Conservation (phyloP, 2,797 vertebrate species). For the Ctenopoma multispine region DNA sequence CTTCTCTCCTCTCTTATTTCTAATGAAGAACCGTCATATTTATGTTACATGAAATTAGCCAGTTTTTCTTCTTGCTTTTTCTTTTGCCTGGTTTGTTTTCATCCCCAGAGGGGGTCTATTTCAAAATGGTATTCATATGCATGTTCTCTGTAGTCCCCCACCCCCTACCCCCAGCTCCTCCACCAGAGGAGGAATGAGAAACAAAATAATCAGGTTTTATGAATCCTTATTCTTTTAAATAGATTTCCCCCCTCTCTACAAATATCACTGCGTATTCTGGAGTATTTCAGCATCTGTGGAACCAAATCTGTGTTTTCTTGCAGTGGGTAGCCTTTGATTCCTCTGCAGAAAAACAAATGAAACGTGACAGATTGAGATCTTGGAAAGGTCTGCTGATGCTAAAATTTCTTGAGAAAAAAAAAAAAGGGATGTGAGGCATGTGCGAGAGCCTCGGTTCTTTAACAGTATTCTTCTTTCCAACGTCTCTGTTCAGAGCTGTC, state of each 20-base stretch:
- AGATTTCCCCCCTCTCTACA: conserved; percentile 29
- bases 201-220: conserved; percentile 53
- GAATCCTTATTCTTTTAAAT: conserved; percentile 54
- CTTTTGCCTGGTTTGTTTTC: conserved; percentile 50
- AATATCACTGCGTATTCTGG: conserved; percentile 38
- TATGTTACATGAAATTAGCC: conserved; percentile 62
- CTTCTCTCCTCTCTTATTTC: conserved; percentile 32
- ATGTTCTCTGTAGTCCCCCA: too few species aligned
- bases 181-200: conserved; percentile 60
- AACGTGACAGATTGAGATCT: conserved; percentile 62
- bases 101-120: conserved; percentile 57
- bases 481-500: conserved; percentile 21
- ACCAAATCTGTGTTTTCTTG: conserved; percentile 46
- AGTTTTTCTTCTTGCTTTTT: conserved; percentile 45
- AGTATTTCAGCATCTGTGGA: conserved; percentile 43
- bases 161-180: background rate
- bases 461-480: conserved; percentile 25
- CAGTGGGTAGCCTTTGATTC: conserved; percentile 49
- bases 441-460: conserved; percentile 13
- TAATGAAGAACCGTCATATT: conserved; percentile 60
- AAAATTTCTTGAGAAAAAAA: conserved; percentile 19
- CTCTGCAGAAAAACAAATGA: conserved; percentile 57
- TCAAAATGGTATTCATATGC: conserved; percentile 59
- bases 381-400: conserved; percentile 34
- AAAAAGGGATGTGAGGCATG: conserved; percentile 13